These are phyloP conservation scores for Polydrusus pterygomalis DNA, from an alignment of 2,888 invertebrate genomes.

Conservation along the genomic window DNA sequence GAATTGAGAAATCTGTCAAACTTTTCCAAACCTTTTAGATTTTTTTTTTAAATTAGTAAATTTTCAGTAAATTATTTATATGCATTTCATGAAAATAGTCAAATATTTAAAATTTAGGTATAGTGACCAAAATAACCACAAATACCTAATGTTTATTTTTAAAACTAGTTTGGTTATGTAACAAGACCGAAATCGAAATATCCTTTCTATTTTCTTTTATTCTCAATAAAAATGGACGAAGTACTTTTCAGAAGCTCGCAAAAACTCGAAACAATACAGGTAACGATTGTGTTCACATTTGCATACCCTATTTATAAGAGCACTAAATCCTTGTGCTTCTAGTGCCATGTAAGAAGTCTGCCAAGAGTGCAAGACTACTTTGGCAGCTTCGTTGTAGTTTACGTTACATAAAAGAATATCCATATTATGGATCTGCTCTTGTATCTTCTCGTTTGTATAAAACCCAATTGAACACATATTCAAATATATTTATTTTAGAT, in stretches of 20 bases:
- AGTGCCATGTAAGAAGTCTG: no score
- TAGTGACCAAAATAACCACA: background rate
- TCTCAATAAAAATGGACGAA: conserved; percentile 65
- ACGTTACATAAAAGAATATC: no score
- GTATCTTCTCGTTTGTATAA: no score
- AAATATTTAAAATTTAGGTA: background rate
- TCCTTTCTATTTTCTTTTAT: background rate
- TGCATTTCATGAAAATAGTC: background rate
- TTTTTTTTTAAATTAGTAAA: conserved; percentile 9
- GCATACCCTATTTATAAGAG: no score
- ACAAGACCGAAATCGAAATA: background rate
- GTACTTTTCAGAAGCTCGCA: conserved; percentile 67
- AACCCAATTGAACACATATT: no score
- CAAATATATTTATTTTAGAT: conserved; percentile 60
- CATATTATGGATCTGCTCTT: no score
- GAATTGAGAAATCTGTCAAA: no score
- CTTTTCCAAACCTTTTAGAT: background rate
- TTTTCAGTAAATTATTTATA: background rate
- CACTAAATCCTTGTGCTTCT: no score
- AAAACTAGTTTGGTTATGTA: conserved; percentile 15
- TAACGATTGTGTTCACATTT: conserved; percentile 47
- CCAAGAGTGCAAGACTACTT: no score
- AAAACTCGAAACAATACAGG: conserved; percentile 68
- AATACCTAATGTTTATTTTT: background rate
- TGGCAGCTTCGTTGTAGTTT: no score